A percentile compares a stretch with the other conserved stretches of the same genome.
phyloP scores from a whole-genome alignment of 2,113 vertebrate species.

The Muntiacus muntjak region DNA sequence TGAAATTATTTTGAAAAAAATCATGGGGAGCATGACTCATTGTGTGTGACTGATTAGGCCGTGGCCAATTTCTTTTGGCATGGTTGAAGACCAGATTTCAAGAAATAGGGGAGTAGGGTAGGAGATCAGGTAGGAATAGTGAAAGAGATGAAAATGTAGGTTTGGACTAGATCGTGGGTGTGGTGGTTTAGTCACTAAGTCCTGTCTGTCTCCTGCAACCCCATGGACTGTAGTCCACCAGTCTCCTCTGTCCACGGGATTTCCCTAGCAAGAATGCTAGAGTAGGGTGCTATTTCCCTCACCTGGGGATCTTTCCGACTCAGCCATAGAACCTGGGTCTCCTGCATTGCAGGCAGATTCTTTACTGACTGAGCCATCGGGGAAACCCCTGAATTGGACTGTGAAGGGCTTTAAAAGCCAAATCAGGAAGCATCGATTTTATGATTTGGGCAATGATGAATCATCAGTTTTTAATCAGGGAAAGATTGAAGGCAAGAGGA shows the following conservation, averaged over 20 bases:
- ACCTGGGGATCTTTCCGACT: background rate
- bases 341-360: background rate
- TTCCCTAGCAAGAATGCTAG: background rate
- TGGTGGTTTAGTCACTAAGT: background rate
- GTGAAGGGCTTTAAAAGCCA: background rate
- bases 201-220: background rate
- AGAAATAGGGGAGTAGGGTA: background rate
- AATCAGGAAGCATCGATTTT: background rate
- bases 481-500: background rate
- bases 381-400: background rate
- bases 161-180: background rate
- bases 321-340: accelerated
- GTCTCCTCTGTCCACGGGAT: background rate
- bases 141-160: background rate
- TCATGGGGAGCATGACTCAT: background rate
- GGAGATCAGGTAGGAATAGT: background rate
- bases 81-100: background rate
- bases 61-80: background rate
- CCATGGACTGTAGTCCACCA: background rate
- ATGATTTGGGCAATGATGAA: background rate
- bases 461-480: constrained; percentile 3
- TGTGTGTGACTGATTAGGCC: background rate
- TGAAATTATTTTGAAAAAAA: background rate
- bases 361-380: background rate
- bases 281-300: background rate